Conservation (phyloP, 92 coral and sea anemone species). For the Epizoanthus scotinus region DNA sequence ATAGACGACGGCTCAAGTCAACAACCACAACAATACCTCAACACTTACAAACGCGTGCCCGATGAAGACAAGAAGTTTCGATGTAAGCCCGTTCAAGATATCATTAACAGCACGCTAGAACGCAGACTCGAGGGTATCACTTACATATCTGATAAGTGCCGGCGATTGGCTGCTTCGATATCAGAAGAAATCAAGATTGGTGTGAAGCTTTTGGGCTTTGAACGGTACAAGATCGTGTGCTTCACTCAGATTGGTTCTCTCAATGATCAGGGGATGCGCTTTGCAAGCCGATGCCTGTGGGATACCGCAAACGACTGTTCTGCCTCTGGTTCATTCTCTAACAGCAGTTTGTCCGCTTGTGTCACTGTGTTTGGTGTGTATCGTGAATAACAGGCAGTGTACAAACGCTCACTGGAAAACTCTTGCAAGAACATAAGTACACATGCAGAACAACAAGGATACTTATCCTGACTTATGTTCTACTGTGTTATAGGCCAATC, state of each 20-base stretch:
- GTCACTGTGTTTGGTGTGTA: constrained; percentile 92
- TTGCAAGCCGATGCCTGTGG: constrained; percentile 94
- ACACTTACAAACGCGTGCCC: constrained; percentile 82
- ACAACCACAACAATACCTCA: constrained; percentile 45
- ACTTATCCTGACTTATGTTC: not conserved
- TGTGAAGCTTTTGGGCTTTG: constrained; percentile 82
- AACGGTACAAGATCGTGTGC: constrained; percentile 89
- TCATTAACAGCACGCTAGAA: constrained; percentile 64
- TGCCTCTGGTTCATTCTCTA: constrained; percentile 78
- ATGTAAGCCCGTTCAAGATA: constrained; percentile 69
- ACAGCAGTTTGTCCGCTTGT: constrained; percentile 74
- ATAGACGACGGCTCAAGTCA: not conserved
- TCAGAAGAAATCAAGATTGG: constrained; percentile 78
- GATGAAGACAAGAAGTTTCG: constrained; percentile 68
- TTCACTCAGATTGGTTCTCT: constrained; percentile 81
- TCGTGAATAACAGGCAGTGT: constrained; percentile 53
- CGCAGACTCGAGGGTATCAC: constrained; percentile 58
- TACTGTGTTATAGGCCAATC: too few relatives aligned
- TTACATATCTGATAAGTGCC: constrained; percentile 74
- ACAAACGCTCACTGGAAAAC: not conserved
- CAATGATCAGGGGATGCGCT: constrained; percentile 81
- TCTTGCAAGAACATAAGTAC: too few relatives aligned
- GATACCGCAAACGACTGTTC: constrained; percentile 74
- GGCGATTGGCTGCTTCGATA: constrained; percentile 58
- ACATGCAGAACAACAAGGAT: not conserved